A percentile compares a stretch with the other conserved stretches of the same genome.
Evolutionary conservation across 2,113 vertebrate species (phyloP).

Genomic region (Dunckerocampus dactyliophorus): DNA sequence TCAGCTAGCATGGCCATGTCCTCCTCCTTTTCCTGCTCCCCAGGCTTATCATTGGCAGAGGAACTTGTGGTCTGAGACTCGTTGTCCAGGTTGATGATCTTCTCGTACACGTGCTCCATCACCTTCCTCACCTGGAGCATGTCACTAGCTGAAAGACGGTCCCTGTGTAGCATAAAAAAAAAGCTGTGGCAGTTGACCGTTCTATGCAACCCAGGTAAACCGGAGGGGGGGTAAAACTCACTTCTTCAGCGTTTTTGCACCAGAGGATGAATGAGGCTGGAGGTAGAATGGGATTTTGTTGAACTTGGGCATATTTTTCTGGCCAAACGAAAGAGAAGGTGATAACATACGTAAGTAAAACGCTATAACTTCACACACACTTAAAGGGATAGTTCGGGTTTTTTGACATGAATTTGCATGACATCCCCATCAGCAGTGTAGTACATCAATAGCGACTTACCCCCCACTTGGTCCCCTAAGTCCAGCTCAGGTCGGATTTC

Average conservation of each 20-base stretch:
- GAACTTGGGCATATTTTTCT: slow-evolving; percentile 99
- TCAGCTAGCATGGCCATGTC: slow-evolving; percentile 95
- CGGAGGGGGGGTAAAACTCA: slow-evolving; percentile 63
- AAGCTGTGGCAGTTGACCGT: too few relatives aligned
- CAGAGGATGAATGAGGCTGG: slow-evolving; percentile 96
- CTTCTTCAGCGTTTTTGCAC: slow-evolving; percentile 98
- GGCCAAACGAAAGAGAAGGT: slow-evolving; percentile 52
- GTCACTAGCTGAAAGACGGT: slow-evolving; percentile 94
- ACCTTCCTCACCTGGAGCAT: slow-evolving; percentile 99
- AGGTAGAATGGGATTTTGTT: slow-evolving; percentile 99
- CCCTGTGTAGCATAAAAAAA: slow-evolving; percentile 68
- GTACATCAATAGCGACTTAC: too few relatives aligned
- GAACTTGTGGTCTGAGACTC: slow-evolving; percentile 96
- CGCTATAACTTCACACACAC: neutral
- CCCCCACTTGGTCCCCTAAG: too few relatives aligned
- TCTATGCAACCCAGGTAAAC: too few relatives aligned
- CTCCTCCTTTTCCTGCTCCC: slow-evolving; percentile 96
- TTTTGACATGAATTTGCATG: too few relatives aligned
- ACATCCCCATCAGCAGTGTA: too few relatives aligned
- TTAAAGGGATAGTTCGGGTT: too few relatives aligned
- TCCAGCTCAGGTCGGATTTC: too few relatives aligned
- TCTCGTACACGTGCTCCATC: slow-evolving; percentile 98
- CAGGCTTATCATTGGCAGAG: slow-evolving; percentile 89
- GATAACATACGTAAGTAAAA: neutral
- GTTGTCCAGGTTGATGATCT: slow-evolving; percentile 96